Conservation (phyloP, 2,888 invertebrate species). For the Agriotes lineatus region DNA sequence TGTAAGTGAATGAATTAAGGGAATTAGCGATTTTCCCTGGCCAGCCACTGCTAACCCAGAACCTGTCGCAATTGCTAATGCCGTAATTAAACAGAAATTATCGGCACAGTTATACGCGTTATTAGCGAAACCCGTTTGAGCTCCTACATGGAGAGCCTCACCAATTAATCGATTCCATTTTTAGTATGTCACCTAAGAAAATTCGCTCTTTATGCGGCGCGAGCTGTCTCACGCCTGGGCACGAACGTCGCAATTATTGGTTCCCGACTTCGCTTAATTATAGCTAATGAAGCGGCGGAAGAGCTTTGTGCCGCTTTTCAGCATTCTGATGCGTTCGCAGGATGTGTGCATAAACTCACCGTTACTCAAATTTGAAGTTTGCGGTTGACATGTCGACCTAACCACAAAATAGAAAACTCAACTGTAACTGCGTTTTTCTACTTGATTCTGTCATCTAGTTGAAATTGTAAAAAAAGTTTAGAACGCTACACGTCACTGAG, state of each 20-base stretch:
- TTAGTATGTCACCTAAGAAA: constrained; percentile 9
- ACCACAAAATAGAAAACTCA: no score
- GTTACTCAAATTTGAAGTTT: background rate
- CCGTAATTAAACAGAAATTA: constrained; percentile 13
- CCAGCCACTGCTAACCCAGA: constrained; percentile 12
- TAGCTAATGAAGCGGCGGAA: no score
- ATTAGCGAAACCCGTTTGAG: constrained; percentile 2
- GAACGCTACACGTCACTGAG: no score
- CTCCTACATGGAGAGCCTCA: constrained; percentile 2
- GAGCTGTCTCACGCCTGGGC: background rate
- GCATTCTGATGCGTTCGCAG: background rate
- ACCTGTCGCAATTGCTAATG: constrained; percentile 15
- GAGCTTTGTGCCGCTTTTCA: background rate
- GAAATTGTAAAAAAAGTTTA: no score
- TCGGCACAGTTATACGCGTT: constrained; percentile 10
- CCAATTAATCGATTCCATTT: constrained; percentile 13
- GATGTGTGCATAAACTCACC: background rate
- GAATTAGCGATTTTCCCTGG: background rate
- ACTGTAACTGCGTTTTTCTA: no score
- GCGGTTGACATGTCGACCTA: no score
- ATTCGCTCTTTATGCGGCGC: background rate
- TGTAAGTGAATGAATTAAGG: background rate
- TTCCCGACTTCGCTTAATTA: background rate
- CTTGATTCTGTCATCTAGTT: no score
- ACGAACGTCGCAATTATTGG: background rate